Base-by-base conservation (phyloP, 2,113 vertebrate genomes). In the Tapirus terrestris region DNA sequence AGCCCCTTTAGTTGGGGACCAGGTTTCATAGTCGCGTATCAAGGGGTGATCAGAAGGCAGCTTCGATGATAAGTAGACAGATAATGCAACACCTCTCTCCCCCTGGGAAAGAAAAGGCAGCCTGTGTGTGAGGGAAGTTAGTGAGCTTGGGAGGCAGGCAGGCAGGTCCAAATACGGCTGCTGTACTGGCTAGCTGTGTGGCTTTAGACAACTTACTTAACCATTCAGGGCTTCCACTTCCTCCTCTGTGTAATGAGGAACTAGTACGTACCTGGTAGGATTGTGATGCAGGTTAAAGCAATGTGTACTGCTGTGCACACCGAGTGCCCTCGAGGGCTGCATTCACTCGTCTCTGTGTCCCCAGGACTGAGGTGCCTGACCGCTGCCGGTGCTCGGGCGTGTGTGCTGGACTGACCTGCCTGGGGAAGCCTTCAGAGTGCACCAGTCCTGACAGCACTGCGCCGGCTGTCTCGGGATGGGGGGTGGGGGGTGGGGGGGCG, bases 91-190 rank as follows among this genome's bases (percentile, higher is more conserved):
- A 8, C 6, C 0, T 31, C 16, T 68, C 39, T 29, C 18, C 16
- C 2, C 48, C 48, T 48, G 36, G 43, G 25, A 45, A 14, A 14
- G 7, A 2, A 0, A 43, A 48, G 53, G 43, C 63, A 9, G 23
- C n/a, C 20, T 25, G 51, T 6, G 1, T 45, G 12, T 0, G 0
- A 23, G 16, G 63, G 6, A 6, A 0, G 2, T 1, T 0, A 21
- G 9, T 7, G 29, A 2, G 33, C 39, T 2, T 13, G 8, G 14
- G n/a, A 20, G 12, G 29, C 17, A 8, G n/a, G 51, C 0, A 0
- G 72, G 8, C 8, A 31, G 36, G 31, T 29, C 29, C 0, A 14
- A 16, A 3, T 0, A 5, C 1, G 25, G 1, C 33, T 9, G 21
- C 67, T 60, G 14, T 45, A 3, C 4, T 29, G 53, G 27, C 31